Conservation (phyloP, 2,797 vertebrate genomes). For the Otolemur crassicaudatus region DNA sequence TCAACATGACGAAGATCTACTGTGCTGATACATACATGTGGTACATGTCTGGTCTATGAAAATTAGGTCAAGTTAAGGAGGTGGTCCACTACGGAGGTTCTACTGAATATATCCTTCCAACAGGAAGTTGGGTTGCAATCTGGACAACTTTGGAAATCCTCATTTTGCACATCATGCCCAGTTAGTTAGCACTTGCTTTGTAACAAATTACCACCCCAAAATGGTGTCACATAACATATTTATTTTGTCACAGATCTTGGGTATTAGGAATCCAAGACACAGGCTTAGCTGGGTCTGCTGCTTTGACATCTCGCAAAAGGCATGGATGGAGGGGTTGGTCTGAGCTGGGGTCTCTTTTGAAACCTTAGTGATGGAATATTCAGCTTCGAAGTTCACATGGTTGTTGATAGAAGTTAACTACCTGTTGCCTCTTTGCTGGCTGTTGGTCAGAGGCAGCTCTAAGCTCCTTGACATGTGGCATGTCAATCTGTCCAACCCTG, state of each 20-base stretch:
- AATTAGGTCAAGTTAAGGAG: too few species aligned
- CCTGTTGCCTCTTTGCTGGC: background rate
- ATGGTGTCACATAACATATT: background rate
- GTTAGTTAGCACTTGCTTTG: accelerated
- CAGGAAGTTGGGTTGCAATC: background rate
- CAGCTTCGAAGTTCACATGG: accelerated
- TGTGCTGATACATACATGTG: too few species aligned
- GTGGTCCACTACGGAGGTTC: too few species aligned
- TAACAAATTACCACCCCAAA: accelerated
- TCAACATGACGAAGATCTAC: too few species aligned
- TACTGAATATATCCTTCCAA: background rate
- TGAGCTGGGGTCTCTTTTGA: background rate
- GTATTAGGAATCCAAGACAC: background rate
- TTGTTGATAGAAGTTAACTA: background rate
- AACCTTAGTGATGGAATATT: background rate
- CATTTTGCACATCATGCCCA: accelerated
- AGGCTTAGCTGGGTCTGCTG: background rate
- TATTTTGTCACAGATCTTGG: background rate
- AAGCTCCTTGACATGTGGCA: accelerated
- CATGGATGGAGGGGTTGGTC: background rate
- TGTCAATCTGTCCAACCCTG: accelerated
- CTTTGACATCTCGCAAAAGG: background rate
- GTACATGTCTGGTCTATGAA: too few species aligned
- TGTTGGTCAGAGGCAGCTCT: background rate
- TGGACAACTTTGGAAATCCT: background rate